phyloP scores from a whole-genome alignment of 2,797 vertebrate genomes.

The Amniataba percoides region DNA sequence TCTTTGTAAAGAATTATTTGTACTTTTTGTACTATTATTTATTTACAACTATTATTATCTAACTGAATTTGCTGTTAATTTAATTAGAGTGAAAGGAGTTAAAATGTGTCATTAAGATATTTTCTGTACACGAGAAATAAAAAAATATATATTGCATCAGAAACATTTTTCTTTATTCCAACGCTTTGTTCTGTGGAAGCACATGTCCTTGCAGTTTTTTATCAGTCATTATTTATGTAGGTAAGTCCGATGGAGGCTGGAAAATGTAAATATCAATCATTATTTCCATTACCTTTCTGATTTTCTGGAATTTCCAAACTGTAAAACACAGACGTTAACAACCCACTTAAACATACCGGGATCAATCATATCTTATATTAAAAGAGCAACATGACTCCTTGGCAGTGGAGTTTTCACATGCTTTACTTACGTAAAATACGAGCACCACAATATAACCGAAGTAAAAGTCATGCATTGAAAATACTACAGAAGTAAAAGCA shows the following conservation, averaged over 20 bases:
- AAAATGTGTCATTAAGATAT: not conserved
- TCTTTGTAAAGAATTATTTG: not conserved
- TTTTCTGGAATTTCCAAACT: not conserved
- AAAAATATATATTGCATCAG: not conserved
- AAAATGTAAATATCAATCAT: not conserved
- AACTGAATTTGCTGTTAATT: constrained; percentile 2
- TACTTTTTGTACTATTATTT: constrained; percentile 29
- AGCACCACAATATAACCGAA: not conserved
- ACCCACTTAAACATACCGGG: not conserved
- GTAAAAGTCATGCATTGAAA: too few species aligned
- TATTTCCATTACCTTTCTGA: not conserved
- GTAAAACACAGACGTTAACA: not conserved
- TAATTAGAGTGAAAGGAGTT: not conserved
- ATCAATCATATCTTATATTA: not conserved
- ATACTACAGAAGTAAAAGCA: too few species aligned
- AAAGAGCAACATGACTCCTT: not conserved
- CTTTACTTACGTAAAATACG: not conserved
- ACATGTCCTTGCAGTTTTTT: not conserved
- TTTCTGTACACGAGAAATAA: constrained; percentile 4
- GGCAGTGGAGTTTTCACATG: not conserved
- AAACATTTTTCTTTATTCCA: not conserved
- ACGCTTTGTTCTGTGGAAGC: not conserved
- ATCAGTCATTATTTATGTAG: not conserved
- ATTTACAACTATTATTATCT: constrained; percentile 15
- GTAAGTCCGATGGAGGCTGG: not conserved